Percentiles rank a stretch among this genome's conserved stretches.
These are phyloP conservation scores for Mesoclemmys tuberculata DNA, from an alignment of 2,113 vertebrate species.

Conservation along the genomic window DNA sequence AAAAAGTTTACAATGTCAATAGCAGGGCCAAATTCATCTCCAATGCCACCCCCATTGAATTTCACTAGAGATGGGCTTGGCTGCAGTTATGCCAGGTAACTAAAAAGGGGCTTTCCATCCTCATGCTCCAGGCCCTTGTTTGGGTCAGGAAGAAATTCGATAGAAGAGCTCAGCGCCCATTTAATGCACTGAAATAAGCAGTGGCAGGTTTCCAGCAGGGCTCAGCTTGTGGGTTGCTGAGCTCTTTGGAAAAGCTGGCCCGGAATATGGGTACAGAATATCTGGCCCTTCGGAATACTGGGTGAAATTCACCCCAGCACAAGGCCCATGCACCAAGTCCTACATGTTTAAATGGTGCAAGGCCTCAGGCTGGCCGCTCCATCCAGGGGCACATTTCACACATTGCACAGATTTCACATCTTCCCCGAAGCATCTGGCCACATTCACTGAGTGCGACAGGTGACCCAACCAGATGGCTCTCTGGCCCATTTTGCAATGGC, in stretches of 20 bases:
- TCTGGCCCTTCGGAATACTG: fast-evolving
- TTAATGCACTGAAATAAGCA: background rate
- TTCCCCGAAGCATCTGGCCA: background rate
- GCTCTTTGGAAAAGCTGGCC: background rate
- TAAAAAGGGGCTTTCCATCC: background rate
- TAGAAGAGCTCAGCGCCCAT: background rate
- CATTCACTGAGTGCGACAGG: background rate
- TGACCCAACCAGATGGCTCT: background rate
- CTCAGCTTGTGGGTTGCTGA: fast-evolving
- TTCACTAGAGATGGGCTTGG: background rate
- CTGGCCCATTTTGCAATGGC: background rate
- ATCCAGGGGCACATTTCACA: background rate
- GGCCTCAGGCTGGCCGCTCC: background rate
- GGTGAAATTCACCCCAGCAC: fast-evolving
- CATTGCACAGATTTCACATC: background rate
- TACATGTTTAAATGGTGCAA: background rate
- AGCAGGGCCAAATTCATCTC: background rate
- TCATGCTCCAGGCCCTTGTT: background rate
- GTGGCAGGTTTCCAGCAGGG: background rate
- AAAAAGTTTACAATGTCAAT: background rate
- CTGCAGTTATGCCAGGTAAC: background rate
- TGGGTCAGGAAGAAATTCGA: background rate
- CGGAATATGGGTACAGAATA: background rate
- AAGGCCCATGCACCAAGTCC: fast-evolving
- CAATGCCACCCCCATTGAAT: background rate